Evolutionary conservation across 2,113 vertebrate genomes (phyloP).

Genomic region (Rhizomys pruinosus): DNA sequence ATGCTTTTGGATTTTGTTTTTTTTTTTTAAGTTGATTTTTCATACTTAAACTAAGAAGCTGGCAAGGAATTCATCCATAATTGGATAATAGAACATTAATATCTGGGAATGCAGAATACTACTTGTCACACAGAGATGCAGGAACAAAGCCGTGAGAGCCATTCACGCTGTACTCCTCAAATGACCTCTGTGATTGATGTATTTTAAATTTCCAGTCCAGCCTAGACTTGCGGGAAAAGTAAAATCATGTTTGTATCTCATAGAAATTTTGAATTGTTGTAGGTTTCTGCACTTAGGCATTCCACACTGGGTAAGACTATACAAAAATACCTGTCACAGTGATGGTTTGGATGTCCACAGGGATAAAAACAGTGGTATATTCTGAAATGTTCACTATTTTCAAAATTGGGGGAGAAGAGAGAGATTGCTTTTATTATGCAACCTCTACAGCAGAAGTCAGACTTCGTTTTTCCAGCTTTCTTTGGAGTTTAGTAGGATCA

Average conservation of each 20-base stretch:
- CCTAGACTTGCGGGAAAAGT: slow-evolving; percentile 31
- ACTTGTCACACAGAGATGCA: no score
- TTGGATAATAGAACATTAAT: neutral
- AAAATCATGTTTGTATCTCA: neutral
- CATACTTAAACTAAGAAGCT: no score
- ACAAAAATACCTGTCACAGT: neutral
- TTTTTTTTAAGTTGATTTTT: no score
- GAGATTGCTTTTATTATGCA: neutral
- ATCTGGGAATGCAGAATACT: neutral
- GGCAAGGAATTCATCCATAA: neutral
- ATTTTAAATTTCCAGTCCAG: slow-evolving; percentile 38
- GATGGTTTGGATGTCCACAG: neutral
- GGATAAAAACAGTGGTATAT: neutral
- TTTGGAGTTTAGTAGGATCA: neutral
- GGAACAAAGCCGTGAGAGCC: neutral
- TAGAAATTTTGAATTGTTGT: slow-evolving; percentile 21
- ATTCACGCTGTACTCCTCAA: neutral
- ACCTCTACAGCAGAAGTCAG: neutral
- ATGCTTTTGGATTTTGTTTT: no score
- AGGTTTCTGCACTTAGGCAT: slow-evolving; percentile 9
- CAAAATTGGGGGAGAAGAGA: no score
- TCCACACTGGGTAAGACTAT: neutral
- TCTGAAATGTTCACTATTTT: slow-evolving; percentile 3
- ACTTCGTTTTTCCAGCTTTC: neutral
- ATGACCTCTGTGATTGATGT: neutral